Base-by-base conservation (phyloP, 2,797 vertebrate species). In the Liasis olivaceus region DNA sequence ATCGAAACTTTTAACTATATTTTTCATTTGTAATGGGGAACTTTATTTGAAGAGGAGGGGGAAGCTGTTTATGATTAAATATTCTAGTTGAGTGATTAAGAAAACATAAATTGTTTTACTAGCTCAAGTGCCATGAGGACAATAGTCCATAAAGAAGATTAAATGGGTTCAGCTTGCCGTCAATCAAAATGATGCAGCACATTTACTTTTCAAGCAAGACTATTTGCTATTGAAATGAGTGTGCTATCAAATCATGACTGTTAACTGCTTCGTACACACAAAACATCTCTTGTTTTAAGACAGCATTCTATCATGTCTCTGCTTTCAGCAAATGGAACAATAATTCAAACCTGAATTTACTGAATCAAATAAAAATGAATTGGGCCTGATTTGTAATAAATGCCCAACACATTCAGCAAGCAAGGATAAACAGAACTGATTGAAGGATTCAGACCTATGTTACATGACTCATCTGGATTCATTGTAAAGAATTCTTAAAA, bases 81-180 rank as follows among this genome's bases (percentile, higher is more conserved):
- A 93, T 93, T 62, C 59, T 0, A 90, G 85, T 94, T 95, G 89
- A 93, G 91, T 72, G 62, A 93, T 95, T 91, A 95, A 96, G 94
- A 95, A 95, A 95, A 95, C 28, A 66, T 72, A 92, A 95, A 84
- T 93, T 95, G 86, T 94, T 94, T 96, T 95, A 81, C 89, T 64
- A 94, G 91, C 92, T 95, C 85, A 60, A 96, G 93, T 93, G 95
- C 94, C 93, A 96, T 66, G 91, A 92, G 89, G 89, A 94, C 93
- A 93, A 92, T 94, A 91, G 92, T 88, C 88, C 92, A 87, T 93
- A 94, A 95, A 94, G 94, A 95, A 89, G 91, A 90, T 88, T 92
- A 93, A 96, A 92, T 20, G 66, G 87, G 92, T 95, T 31, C 85
- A 90, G 93, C 90, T 77, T 91, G 88, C 90, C 92, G 58, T 89